A percentile compares a stretch with the other conserved stretches of the same genome.
Conservation (phyloP, 92 coral and sea anemone genomes). For the Porites cylindrica region DNA sequence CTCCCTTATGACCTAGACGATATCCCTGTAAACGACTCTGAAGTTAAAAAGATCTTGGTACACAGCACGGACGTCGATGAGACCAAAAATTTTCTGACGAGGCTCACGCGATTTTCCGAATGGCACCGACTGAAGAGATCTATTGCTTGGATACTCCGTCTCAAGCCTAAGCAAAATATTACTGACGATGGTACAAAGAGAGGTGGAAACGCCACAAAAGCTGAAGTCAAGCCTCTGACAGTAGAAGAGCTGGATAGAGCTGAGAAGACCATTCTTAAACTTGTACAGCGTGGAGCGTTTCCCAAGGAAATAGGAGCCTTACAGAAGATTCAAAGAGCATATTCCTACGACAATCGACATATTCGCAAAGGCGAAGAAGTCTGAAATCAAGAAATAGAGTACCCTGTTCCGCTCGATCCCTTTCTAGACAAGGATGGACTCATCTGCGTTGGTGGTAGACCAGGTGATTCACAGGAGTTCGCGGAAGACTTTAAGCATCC, state of each 20-base stretch:
- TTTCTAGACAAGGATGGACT: no score
- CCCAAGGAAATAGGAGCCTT: constrained; percentile 49
- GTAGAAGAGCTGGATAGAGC: background rate
- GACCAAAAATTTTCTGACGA: background rate
- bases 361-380: no score
- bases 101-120: background rate
- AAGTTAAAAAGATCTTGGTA: background rate
- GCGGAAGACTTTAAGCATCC: background rate
- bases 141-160: background rate
- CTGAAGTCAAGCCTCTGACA: background rate
- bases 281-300: background rate
- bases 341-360: no score
- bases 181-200: background rate
- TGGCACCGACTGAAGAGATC: background rate
- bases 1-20: constrained; percentile 1
- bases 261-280: constrained; percentile 2
- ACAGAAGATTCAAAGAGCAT: background rate
- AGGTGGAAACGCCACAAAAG: background rate
- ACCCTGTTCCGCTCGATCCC: no score
- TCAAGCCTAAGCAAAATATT: background rate
- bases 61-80: background rate
- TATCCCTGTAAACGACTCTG: background rate
- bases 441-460: constrained; percentile 3
- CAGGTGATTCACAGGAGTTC: constrained; percentile 46
- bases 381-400: no score